Evolutionary conservation across 1,140 invertebrate genomes (phyloP).

Genomic region (Grapholita molesta): DNA sequence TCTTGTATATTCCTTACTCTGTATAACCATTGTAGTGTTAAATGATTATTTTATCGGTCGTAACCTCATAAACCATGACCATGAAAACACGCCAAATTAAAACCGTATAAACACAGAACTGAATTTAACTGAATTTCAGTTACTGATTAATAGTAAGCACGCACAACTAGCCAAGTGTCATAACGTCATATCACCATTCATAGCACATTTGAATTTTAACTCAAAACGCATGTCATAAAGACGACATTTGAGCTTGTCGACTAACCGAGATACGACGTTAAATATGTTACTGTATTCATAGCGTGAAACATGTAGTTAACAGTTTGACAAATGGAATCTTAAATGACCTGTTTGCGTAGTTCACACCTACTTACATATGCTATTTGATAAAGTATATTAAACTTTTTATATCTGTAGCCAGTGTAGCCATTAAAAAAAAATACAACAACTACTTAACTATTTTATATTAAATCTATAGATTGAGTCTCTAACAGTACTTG

Average conservation of each 20-base stretch:
- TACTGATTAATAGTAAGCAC: not conserved
- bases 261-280: not conserved
- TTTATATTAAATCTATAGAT: too few species aligned
- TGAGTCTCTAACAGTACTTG: too few species aligned
- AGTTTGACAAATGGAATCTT: not conserved
- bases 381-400: too few species aligned
- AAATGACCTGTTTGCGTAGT: not conserved
- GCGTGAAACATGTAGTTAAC: not conserved
- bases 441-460: too few species aligned
- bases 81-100: not conserved
- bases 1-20: too few species aligned
- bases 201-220: not conserved
- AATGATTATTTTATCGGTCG: not conserved
- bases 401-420: too few species aligned
- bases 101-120: not conserved
- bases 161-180: not conserved
- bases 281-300: not conserved
- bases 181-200: not conserved
- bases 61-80: not conserved
- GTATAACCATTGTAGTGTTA: not conserved
- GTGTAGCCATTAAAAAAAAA: too few species aligned
- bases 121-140: not conserved
- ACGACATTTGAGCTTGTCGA: not conserved
- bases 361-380: too few species aligned
- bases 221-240: not conserved